Conservation (phyloP, 2,113 vertebrate genomes). For the Lepus europaeus region DNA sequence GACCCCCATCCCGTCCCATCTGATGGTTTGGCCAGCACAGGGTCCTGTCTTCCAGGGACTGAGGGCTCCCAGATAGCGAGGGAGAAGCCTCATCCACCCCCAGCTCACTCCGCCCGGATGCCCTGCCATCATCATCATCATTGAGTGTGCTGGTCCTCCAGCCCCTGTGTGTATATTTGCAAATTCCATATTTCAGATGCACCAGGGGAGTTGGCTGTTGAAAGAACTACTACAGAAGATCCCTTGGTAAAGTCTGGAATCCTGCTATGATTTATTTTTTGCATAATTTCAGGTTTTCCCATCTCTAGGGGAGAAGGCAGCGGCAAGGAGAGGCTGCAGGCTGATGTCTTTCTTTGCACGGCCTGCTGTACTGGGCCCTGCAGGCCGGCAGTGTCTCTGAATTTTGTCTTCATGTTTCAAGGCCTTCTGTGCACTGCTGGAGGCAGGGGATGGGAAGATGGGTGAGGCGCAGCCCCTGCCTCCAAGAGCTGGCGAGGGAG, state of each 20-base stretch:
- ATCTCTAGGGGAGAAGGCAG: slow-evolving; percentile 31
- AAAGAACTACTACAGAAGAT: slow-evolving; percentile 66
- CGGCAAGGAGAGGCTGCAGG: neutral
- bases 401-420: neutral
- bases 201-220: slow-evolving; percentile 64
- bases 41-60: neutral
- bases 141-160: accelerated
- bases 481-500: neutral
- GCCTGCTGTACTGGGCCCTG: neutral
- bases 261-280: slow-evolving; percentile 47
- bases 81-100: neutral
- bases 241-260: slow-evolving; percentile 73
- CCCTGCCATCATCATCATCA: neutral
- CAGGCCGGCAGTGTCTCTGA: neutral
- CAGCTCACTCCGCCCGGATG: neutral
- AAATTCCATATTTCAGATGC: slow-evolving; percentile 58
- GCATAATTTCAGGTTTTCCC: slow-evolving; percentile 70
- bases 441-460: neutral
- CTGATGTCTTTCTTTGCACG: neutral
- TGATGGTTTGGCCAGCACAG: neutral
- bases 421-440: neutral
- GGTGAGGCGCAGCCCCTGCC: neutral
- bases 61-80: neutral
- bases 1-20: neutral
- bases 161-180: neutral